phyloP scores from a whole-genome alignment of 2,797 vertebrate genomes.

The Cyprinella venusta region DNA sequence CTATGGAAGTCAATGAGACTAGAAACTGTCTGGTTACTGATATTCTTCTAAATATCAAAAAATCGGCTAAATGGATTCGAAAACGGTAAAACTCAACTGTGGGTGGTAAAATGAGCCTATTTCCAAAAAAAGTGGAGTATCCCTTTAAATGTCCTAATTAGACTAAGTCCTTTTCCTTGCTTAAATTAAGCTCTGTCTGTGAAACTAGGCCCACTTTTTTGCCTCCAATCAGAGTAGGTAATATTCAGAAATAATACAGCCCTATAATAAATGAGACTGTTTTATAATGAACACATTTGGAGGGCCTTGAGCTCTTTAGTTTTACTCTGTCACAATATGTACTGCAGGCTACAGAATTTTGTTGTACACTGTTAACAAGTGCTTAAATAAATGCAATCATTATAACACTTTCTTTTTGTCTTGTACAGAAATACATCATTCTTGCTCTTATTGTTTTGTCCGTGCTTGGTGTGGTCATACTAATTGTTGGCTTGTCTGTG shows the following conservation, averaged over 20 bases:
- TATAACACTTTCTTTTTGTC: conserved; percentile 41
- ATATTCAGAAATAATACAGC: neutral
- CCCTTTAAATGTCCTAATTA: no score
- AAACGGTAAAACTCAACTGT: no score
- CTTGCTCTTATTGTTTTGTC: conserved; percentile 82
- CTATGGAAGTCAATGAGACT: no score
- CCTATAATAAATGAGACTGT: neutral
- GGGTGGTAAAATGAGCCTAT: no score
- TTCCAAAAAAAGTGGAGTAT: no score
- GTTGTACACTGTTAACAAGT: neutral
- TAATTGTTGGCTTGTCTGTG: conserved; percentile 90
- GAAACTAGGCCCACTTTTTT: neutral
- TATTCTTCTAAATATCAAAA: no score
- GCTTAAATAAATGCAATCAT: neutral
- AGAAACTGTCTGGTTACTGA: no score
- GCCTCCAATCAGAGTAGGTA: neutral
- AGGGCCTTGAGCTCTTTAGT: neutral
- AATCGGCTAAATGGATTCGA: no score
- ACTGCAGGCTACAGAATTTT: neutral
- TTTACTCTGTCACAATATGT: neutral
- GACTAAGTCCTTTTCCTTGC: no score
- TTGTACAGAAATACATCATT: conserved; percentile 90
- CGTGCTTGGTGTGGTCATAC: conserved; percentile 83
- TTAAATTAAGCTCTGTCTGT: no score
- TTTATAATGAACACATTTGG: neutral